These are phyloP conservation scores for Oncorhynchus clarkii DNA, from an alignment of 2,113 vertebrate species.

Conservation along the genomic window DNA sequence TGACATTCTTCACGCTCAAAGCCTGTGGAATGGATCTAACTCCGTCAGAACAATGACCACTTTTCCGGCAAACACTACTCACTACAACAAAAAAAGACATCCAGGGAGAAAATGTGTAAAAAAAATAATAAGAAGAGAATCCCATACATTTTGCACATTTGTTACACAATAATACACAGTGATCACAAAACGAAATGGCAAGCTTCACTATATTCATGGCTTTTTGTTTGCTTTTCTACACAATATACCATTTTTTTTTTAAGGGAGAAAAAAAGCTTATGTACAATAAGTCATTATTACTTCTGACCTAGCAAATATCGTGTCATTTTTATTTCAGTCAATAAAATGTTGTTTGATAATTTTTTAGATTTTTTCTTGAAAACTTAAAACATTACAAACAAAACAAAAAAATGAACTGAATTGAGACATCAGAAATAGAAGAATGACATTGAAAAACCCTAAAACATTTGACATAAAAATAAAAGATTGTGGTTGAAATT, in stretches of 20 bases:
- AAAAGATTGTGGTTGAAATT: constrained; percentile 48
- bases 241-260: constrained; percentile 87
- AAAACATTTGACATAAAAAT: constrained; percentile 58
- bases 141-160: constrained; percentile 89
- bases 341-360: constrained; percentile 64
- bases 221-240: constrained; percentile 91
- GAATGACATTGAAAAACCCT: constrained; percentile 42
- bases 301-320: constrained; percentile 80
- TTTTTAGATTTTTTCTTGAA: constrained; percentile 62
- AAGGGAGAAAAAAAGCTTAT: constrained; percentile 86
- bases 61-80: constrained; percentile 57
- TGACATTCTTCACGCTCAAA: no score
- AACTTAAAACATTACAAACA: constrained; percentile 61
- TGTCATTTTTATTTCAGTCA: constrained; percentile 73
- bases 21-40: constrained; percentile 45
- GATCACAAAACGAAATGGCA: constrained; percentile 96
- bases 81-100: constrained; percentile 61
- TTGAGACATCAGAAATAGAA: constrained; percentile 45
- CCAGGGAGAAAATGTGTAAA: constrained; percentile 53
- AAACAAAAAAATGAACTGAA: constrained; percentile 55
- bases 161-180: constrained; percentile 89
- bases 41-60: constrained; percentile 56
- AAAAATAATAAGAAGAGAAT: constrained; percentile 52
- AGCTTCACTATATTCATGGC: constrained; percentile 96
- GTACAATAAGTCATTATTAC: constrained; percentile 86